phyloP scores from a whole-genome alignment of 1,140 invertebrate genomes.

The Cyrtorhinus lividipennis region DNA sequence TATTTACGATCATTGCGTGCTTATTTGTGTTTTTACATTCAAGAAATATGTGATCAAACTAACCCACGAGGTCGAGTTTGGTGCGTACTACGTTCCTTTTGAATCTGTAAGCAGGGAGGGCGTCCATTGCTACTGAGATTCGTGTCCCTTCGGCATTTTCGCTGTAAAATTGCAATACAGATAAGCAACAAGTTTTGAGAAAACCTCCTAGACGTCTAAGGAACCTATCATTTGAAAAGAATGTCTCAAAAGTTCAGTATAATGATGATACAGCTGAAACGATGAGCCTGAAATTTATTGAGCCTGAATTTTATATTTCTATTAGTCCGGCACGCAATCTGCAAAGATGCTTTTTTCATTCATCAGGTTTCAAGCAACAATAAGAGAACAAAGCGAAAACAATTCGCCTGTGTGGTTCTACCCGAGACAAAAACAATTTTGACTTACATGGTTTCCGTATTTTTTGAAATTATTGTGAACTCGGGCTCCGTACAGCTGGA shows the following conservation, averaged over 20 bases:
- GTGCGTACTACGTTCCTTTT: constrained; percentile 44
- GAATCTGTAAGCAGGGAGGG: constrained; percentile 41
- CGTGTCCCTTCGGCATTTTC: constrained; percentile 26
- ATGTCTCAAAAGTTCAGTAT: background rate
- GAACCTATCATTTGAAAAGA: background rate
- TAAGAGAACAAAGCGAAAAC: too few relatives aligned
- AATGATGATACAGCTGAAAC: background rate
- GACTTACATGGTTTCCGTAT: too few relatives aligned
- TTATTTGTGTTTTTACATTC: background rate
- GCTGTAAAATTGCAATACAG: constrained; percentile 16
- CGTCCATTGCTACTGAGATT: constrained; percentile 38
- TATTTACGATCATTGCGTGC: background rate
- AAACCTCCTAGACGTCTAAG: background rate
- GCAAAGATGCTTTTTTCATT: too few relatives aligned
- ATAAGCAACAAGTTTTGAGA: background rate
- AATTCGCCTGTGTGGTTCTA: too few relatives aligned
- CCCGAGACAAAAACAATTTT: too few relatives aligned
- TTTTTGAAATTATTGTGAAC: constrained; percentile 23
- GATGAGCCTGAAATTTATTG: background rate
- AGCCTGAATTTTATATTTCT: background rate
- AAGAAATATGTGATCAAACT: constrained; percentile 20
- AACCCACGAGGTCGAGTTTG: constrained; percentile 45
- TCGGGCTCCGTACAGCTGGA: constrained; percentile 47
- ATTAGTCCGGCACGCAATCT: too few relatives aligned
- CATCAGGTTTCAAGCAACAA: too few relatives aligned